phyloP scores from a whole-genome alignment of 2,797 vertebrate species.

The Propithecus perrieri region DNA sequence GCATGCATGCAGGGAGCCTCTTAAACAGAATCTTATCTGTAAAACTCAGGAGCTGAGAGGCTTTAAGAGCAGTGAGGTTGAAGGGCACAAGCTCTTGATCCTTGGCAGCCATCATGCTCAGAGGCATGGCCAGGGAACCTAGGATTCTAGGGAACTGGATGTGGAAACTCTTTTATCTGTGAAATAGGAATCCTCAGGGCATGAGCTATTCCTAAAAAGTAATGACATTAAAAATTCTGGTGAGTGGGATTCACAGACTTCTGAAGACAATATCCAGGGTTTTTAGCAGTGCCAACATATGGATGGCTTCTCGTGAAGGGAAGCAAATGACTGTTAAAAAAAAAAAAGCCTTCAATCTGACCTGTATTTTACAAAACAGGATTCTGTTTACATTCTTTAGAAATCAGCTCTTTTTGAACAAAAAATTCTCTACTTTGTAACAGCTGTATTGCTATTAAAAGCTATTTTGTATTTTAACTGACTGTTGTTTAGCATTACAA shows the following conservation, averaged over 20 bases:
- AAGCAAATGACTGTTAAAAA: not conserved
- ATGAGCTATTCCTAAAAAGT: not conserved
- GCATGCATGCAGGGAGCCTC: not conserved
- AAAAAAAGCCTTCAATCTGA: not conserved
- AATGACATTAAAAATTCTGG: not conserved
- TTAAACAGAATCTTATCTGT: not conserved
- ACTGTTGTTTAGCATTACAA: conserved; percentile 47
- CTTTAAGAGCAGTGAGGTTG: not conserved
- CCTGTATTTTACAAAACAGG: not conserved
- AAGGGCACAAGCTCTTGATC: not conserved
- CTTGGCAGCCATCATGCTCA: not conserved
- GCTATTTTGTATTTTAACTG: conserved; percentile 63
- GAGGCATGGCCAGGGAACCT: not conserved
- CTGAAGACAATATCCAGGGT: not conserved
- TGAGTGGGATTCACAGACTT: not conserved
- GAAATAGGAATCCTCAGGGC: not conserved
- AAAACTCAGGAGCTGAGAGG: not conserved
- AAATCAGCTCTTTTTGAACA: not conserved
- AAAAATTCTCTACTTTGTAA: not conserved
- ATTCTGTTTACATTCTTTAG: not conserved
- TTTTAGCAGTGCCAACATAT: not conserved
- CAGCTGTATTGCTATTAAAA: conserved; percentile 61
- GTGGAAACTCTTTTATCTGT: not conserved
- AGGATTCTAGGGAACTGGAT: not conserved
- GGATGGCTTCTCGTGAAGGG: not conserved